phyloP scores from a whole-genome alignment of 2,888 invertebrate genomes.

The Argyresthia albistria region DNA sequence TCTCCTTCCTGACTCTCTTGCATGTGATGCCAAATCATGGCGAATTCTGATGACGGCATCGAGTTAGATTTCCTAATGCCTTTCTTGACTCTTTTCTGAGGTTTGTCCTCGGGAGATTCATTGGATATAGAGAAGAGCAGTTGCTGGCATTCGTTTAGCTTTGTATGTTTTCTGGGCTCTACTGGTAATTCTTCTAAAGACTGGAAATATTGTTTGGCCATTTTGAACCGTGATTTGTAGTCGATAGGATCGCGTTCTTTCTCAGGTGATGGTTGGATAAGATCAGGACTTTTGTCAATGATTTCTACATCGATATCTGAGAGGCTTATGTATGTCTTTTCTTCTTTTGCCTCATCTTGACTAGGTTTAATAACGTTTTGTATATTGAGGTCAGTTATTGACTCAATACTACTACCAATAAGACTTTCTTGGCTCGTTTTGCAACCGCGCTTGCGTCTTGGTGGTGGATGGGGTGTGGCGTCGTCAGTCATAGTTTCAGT shows the following conservation, averaged over 20 bases:
- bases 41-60: slow-evolving; percentile 57
- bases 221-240: slow-evolving; percentile 59
- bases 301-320: slow-evolving; percentile 63
- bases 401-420: slow-evolving; percentile 1
- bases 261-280: slow-evolving; percentile 34
- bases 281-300: slow-evolving; percentile 36
- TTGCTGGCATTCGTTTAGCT: slow-evolving; percentile 53
- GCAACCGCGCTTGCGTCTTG: background rate
- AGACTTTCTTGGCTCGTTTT: background rate
- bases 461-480: background rate
- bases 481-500: no score
- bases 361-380: background rate
- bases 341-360: slow-evolving; percentile 18
- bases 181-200: slow-evolving; percentile 55
- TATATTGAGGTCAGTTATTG: background rate
- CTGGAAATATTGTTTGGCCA: slow-evolving; percentile 63
- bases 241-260: slow-evolving; percentile 32
- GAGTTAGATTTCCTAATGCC: slow-evolving; percentile 53
- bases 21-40: slow-evolving; percentile 48
- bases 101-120: slow-evolving; percentile 39
- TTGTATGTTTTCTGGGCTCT: slow-evolving; percentile 31
- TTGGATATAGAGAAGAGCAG: slow-evolving; percentile 37
- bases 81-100: slow-evolving; percentile 36
- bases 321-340: slow-evolving; percentile 41
- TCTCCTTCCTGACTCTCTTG: slow-evolving; percentile 29